A percentile compares a stretch with the other conserved stretches of the same genome.
Conservation (phyloP, 2,113 vertebrate genomes). For the Daphoenositta chrysoptera region DNA sequence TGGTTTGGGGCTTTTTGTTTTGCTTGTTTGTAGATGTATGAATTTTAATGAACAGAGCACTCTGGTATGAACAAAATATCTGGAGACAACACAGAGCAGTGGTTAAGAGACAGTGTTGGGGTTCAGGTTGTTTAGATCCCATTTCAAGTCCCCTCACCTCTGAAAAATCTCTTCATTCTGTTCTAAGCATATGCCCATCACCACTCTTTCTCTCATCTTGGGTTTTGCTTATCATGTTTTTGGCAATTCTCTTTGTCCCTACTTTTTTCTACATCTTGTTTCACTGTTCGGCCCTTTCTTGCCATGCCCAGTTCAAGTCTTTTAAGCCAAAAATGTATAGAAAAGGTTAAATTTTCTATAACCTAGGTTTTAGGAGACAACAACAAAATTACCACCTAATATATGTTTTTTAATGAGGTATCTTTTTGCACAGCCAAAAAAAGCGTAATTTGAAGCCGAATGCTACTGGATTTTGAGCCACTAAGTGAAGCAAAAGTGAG, state of each 20-base stretch:
- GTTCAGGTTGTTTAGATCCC: background rate
- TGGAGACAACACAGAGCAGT: background rate
- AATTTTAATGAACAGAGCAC: background rate
- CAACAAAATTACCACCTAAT: background rate
- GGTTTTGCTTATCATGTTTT: background rate
- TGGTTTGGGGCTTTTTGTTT: background rate
- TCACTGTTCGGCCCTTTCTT: background rate
- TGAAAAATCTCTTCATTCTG: background rate
- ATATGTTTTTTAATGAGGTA: background rate
- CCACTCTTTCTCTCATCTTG: background rate
- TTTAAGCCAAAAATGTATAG: background rate
- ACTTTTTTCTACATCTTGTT: background rate
- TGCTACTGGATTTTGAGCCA: background rate
- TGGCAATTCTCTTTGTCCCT: background rate
- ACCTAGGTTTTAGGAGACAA: background rate
- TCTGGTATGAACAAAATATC: background rate
- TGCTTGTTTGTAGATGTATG: background rate
- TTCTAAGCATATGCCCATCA: background rate
- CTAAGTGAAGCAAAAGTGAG: background rate
- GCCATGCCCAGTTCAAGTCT: background rate
- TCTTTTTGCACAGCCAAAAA: background rate
- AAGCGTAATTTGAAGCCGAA: background rate
- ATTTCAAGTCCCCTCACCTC: background rate
- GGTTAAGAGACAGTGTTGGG: background rate
- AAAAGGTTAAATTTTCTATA: background rate